Evolutionary conservation across 2,113 vertebrate genomes (phyloP).

Genomic region (Nanorana parkeri): DNA sequence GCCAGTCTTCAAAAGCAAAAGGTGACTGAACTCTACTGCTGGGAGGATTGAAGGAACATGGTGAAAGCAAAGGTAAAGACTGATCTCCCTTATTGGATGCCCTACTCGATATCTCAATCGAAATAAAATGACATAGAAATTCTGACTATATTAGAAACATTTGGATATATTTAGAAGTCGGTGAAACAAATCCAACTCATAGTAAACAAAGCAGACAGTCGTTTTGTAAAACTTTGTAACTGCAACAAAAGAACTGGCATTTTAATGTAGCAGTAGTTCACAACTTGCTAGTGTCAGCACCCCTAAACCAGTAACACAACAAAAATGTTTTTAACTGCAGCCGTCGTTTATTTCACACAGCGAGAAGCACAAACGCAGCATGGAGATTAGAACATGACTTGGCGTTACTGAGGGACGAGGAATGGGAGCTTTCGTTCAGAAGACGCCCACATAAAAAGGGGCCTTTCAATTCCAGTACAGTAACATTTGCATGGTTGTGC

Average conservation of each 20-base stretch:
- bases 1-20: too few species aligned
- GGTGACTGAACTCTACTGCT: too few species aligned
- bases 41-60: too few species aligned
- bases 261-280: constrained; percentile 58
- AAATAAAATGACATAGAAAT: too few species aligned
- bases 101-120: too few species aligned
- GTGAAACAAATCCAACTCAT: neutral
- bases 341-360: constrained; percentile 66
- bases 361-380: constrained; percentile 63
- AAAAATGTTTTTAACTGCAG: constrained; percentile 60
- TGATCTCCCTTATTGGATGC: too few species aligned
- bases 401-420: constrained; percentile 53
- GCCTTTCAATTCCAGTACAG: constrained; percentile 66
- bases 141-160: neutral
- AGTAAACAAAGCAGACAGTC: neutral
- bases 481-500: constrained; percentile 67
- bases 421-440: constrained; percentile 63
- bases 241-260: neutral
- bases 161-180: constrained; percentile 9
- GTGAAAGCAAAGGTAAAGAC: too few species aligned
- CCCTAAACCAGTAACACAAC: constrained; percentile 47
- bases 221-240: constrained; percentile 12
- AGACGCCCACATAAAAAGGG: constrained; percentile 63
- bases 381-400: constrained; percentile 59
- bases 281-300: constrained; percentile 52